Base-by-base conservation (phyloP, 2,888 invertebrate genomes). In the Bombyx huttoni region DNA sequence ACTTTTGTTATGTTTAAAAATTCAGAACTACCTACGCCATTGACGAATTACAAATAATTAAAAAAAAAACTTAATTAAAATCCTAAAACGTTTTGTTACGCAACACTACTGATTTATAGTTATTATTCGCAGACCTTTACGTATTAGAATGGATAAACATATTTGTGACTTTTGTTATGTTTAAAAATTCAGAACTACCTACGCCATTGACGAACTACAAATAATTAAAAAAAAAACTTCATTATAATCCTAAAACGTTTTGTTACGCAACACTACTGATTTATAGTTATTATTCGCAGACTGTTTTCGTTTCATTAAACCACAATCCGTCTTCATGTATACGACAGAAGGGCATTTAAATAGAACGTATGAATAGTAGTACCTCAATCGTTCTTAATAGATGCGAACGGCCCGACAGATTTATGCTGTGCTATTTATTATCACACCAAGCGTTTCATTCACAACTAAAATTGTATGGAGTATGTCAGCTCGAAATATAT, bases 311-410 rank as follows among this genome's bases (percentile, higher is more conserved):
- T 35, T 40, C 12, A 40, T 40, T 40, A 40, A 40, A 40, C 40
- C 40, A 7, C 49, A 40, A 5, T 40, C 35, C 13, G 40, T 49
- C 13, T 40, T 34, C 35, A 33, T 33, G 48, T 40, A 13, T 35
- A 10, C 24, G 45, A 14, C 49, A 49, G 40, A 12, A 49, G 45
- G 49, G 49, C 12, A 14, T 46, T 24, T 34, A 50, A 14, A 50
- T 50, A 50, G 47, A 34, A 46, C 50, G 33, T 12, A 24, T 24
- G 24, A 24, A 24, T 46, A 46, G 34, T 46, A 46, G 34, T 46
- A 46, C 46, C 50, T 50, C 50, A 50, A 50, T 47, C 46, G 46
- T 46, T 46, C 34, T 46, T 50, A 33, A 46, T 33, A 50, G 47
- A 51, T 47, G 47, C 34, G 47, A 47, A 12, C 47, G 50, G 50